Base-by-base conservation (phyloP, 2,888 invertebrate species). In the Blastobasis lacticolella region DNA sequence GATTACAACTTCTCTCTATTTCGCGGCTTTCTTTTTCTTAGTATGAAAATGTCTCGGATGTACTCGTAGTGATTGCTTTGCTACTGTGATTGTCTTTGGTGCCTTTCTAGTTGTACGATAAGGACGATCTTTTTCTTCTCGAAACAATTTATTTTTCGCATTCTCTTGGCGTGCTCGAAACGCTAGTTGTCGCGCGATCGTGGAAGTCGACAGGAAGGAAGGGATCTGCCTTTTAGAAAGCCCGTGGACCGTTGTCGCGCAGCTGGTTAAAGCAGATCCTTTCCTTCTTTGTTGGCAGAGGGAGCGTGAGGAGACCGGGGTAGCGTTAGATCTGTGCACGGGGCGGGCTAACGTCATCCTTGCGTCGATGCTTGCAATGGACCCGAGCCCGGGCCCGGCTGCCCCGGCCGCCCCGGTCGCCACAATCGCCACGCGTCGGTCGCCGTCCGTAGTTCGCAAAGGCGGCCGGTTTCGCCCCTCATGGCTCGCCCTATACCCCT, bases 211-310 rank as follows among this genome's bases (percentile, higher is more conserved):
- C 74, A 75, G 80, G 79, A 88, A 87, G 86, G 88, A 88, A 88
- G 81, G 85, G 88, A 88, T 88, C 79, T 78, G 83, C 75, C 74
- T 62, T 54, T 54, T 49, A 52, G 52, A 54, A 48, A 51, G 47
- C 50, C 49, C 57, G 1, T 59, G 51, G 54, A 62, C 55, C 49
- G 52, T 52, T 10, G 53, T 41, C 48, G 50, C 55, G 53, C 57
- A 59, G 62, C 73, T 68, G 57, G 58, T 70, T 73, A 70, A 68
- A 75, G 72, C 74, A 81, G 77, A 81, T 90, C 90, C 90, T 90
- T 90, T 90, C 91, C 90, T 91, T 91, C 90, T 91, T 90, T 91
- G 91, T 92, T 90, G 90, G 90, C 91, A 91, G 92, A 91, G 80
- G 9, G 42, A n/a, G 42, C 23, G 23, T 23, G 23, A 23, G 23